A percentile compares a stretch with the other conserved stretches of the same genome.
Conservation (phyloP, 2,888 invertebrate genomes). For the Artemia sinica region DNA sequence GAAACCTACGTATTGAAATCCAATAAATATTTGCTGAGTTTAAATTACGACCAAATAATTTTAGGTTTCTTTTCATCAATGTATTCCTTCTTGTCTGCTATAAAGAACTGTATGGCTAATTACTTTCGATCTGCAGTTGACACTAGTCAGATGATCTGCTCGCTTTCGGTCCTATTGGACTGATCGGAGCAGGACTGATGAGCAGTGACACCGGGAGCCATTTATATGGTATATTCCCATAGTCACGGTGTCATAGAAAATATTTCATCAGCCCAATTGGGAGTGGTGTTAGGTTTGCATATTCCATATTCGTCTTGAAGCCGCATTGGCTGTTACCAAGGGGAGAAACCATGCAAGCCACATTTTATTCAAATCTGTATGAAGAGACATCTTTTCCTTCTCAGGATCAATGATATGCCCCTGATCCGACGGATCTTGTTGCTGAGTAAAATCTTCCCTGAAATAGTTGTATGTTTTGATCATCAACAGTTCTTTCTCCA, state of each 20-base stretch:
- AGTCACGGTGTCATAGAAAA: constrained; percentile 20
- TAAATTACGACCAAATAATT: too few relatives aligned
- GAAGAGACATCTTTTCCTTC: too few relatives aligned
- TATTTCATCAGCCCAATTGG: constrained; percentile 20
- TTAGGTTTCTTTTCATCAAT: too few relatives aligned
- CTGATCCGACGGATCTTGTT: too few relatives aligned
- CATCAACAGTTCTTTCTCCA: too few relatives aligned
- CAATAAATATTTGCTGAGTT: too few relatives aligned
- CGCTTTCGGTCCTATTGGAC: not conserved
- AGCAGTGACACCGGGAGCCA: constrained; percentile 18
- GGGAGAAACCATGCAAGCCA: constrained; percentile 9
- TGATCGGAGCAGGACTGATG: constrained; percentile 2
- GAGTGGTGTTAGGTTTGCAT: constrained; percentile 20
- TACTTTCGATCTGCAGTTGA: not conserved
- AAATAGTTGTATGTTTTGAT: too few relatives aligned
- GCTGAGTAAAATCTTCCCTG: too few relatives aligned
- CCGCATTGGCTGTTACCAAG: constrained; percentile 13
- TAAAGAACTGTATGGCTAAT: too few relatives aligned
- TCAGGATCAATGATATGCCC: too few relatives aligned
- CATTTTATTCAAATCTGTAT: not conserved
- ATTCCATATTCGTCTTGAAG: constrained; percentile 20
- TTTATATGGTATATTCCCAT: constrained; percentile 18
- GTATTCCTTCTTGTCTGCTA: too few relatives aligned
- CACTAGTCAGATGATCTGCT: not conserved
- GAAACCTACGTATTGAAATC: too few relatives aligned